Evolutionary conservation across 2,113 vertebrate genomes (phyloP), one percentile per base, ranked within the genome.

Genomic region (Macrotis lagotis): DNA sequence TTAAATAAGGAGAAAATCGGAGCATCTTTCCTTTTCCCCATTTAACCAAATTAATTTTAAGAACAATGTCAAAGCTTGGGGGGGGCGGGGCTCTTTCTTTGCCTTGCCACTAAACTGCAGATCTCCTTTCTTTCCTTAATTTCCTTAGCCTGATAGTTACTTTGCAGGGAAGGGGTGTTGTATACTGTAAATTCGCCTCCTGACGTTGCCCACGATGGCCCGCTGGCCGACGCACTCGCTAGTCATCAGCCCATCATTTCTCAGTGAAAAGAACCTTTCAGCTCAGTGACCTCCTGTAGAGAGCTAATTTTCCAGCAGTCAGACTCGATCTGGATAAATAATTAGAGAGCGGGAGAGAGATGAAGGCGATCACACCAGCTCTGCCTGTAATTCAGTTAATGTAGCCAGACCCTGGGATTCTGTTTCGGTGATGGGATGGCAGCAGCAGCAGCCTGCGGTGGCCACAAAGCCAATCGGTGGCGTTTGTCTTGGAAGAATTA

Each of bases 251-350:
- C 98, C 97, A 93, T 98, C 98, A 97, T 98, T 98, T 98, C 98
- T 98, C 97, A 88, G 97, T 98, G 98, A 98, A 98, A 98, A 98
- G 98, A 98, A 98, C 98, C 98, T 98, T 98, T 99, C 98, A 98
- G 98, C 98, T 98, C 98, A 0, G 98, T 98, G 98, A 98, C 98
- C 98, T 98, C 98, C 98, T 98, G 98, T 97, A 98, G 98, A 98
- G 98, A 98, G 98, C 98, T 98, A 98, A 98, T 98, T 99, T 98
- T 99, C 98, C 98, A 98, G 98, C 98, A 99, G 98, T 98, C 98
- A 98, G 97, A 96, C 98, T 98, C 97, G 98, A 99, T 98, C 98
- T 98, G 98, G 98, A 98, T 98, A 99, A 99, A 98, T 99, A 98
- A 99, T 98, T 98, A 98, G 98, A 98, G 98, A 98, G 98, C 74